Conservation (phyloP, 2,113 vertebrate genomes). For the Tenebrosternarchus preto region DNA sequence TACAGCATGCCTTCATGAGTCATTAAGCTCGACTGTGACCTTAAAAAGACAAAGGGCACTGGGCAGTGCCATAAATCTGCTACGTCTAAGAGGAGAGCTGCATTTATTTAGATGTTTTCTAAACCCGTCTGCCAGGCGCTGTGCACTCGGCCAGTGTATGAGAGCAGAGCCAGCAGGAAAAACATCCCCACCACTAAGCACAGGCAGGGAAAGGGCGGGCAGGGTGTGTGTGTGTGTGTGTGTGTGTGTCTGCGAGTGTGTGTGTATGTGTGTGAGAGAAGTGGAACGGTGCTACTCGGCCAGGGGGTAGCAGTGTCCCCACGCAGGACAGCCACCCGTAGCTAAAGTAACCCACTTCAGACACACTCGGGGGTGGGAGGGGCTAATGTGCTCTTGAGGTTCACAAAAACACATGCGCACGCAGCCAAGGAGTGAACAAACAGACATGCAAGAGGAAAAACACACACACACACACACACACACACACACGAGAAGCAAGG, state of each 20-base stretch:
- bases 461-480: background rate
- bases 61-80: background rate
- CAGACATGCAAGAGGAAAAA: background rate
- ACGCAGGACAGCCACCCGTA: conserved; percentile 5
- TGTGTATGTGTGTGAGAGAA: background rate
- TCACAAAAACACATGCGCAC: conserved; percentile 23
- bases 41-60: background rate
- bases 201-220: background rate
- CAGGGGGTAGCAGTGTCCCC: background rate
- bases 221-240: too few species aligned
- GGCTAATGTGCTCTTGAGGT: conserved; percentile 2
- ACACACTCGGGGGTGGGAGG: background rate
- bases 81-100: background rate
- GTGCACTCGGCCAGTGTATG: background rate
- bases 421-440: conserved; percentile 40
- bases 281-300: background rate
- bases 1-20: conserved; percentile 21
- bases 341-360: conserved; percentile 27
- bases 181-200: background rate
- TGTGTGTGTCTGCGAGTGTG: too few species aligned
- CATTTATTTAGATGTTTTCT: background rate
- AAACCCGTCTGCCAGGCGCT: background rate
- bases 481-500: conserved; percentile 34
- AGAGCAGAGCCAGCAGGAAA: background rate
- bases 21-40: conserved; percentile 16